Evolutionary conservation across 2,797 vertebrate species (phyloP).

Genomic region (Enteromius anoplus): DNA sequence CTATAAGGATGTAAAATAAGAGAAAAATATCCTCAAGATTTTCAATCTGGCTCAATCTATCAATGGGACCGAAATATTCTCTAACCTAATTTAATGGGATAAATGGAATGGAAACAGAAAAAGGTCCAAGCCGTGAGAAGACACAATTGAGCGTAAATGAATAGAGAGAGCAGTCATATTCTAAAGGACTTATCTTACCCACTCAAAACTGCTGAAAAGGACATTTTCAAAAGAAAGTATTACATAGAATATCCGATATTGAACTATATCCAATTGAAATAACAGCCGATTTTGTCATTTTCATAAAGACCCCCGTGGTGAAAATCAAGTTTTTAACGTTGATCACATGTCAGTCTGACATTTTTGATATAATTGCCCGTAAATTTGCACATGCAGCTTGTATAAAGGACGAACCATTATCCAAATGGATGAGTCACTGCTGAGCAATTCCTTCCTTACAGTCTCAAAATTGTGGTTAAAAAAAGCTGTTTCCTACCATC

Average conservation of each 20-base stretch:
- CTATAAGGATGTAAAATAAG: conserved; percentile 25
- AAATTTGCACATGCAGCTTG: background rate
- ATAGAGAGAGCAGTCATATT: conserved; percentile 24
- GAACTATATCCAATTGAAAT: conserved; percentile 11
- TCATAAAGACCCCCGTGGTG: background rate
- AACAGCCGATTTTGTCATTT: background rate
- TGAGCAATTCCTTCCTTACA: background rate
- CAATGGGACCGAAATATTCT: background rate
- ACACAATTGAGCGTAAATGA: conserved; percentile 31
- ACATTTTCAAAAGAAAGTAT: background rate
- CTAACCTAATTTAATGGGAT: conserved; percentile 25
- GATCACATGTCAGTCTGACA: background rate
- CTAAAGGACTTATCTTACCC: conserved; percentile 26
- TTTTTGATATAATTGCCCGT: background rate
- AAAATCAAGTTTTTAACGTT: background rate
- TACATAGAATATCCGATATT: conserved; percentile 4
- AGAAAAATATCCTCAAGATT: conserved; percentile 8
- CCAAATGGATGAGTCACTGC: background rate
- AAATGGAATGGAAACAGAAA: conserved; percentile 23
- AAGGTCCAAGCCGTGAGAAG: conserved; percentile 9
- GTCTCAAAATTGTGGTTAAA: background rate
- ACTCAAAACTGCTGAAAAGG: conserved; percentile 40
- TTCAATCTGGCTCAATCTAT: conserved; percentile 35
- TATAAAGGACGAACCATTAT: background rate
- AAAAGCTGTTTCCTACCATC: background rate